Evolutionary conservation across 37 sponge, comb jelly and placozoan genomes (phyloP).

Genomic region (Aplysina aerophoba): DNA sequence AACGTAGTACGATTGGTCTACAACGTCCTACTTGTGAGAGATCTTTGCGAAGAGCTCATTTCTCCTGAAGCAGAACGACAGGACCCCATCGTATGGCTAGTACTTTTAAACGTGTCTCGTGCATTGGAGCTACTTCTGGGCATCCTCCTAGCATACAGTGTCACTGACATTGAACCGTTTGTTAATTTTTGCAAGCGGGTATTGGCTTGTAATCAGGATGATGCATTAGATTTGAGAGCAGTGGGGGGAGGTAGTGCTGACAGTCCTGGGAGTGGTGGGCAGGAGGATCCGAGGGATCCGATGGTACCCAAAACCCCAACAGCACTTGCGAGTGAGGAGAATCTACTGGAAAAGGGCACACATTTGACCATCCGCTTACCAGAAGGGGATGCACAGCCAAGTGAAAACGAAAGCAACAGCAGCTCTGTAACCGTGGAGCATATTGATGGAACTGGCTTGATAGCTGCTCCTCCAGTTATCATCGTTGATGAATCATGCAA

Average conservation of each 20-base stretch:
- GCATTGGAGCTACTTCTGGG: constrained; percentile 41
- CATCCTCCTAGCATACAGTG: constrained; percentile 40
- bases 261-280: neutral
- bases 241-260: neutral
- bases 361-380: too few species aligned
- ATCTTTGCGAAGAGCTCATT: constrained; percentile 12
- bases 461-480: too few species aligned
- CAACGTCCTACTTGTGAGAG: constrained; percentile 1
- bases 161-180: constrained; percentile 13
- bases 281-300: too few species aligned
- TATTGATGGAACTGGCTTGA: too few species aligned
- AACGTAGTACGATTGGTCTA: neutral
- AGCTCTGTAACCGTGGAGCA: too few species aligned
- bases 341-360: too few species aligned
- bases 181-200: neutral
- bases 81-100: constrained; percentile 48
- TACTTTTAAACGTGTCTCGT: constrained; percentile 17
- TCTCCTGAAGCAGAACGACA: neutral
- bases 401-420: too few species aligned
- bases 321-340: too few species aligned
- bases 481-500: too few species aligned
- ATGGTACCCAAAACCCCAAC: too few species aligned
- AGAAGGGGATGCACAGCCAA: too few species aligned
- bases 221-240: neutral
- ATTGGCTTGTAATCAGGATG: neutral